Conservation (phyloP, 2,113 vertebrate genomes). For the Isurus oxyrinchus region DNA sequence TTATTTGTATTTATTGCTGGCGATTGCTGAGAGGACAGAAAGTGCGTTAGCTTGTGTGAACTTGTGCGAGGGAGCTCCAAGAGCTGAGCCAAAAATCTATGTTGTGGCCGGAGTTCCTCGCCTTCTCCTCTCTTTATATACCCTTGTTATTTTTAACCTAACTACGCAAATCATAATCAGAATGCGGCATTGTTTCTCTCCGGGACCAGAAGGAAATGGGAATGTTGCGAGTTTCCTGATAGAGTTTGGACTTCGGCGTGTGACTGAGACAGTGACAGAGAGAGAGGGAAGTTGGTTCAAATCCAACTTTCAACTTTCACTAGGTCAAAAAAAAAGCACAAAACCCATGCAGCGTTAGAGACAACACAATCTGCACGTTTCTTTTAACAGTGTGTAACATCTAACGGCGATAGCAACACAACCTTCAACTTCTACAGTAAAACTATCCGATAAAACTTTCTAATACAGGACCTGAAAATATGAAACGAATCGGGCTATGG, state of each 20-base stretch:
- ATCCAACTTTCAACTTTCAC: conserved; percentile 32
- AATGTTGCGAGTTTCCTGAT: conserved; percentile 62
- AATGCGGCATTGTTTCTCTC: conserved; percentile 50
- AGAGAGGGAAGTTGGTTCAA: neutral
- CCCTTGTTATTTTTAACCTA: conserved; percentile 64
- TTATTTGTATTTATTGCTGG: neutral
- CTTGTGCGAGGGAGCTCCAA: neutral
- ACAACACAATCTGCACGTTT: neutral
- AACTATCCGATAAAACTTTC: neutral
- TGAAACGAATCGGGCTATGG: neutral
- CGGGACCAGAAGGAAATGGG: conserved; percentile 63
- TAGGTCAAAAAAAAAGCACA: neutral
- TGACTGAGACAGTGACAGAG: neutral
- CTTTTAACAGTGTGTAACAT: neutral
- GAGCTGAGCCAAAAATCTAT: conserved; percentile 32
- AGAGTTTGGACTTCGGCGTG: conserved; percentile 40
- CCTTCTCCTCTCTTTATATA: conserved; percentile 57
- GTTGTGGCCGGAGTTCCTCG: conserved; percentile 42
- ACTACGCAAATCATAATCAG: conserved; percentile 65
- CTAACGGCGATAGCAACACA: neutral
- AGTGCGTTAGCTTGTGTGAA: neutral
- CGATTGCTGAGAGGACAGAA: neutral
- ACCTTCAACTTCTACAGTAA: neutral
- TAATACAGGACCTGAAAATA: neutral
- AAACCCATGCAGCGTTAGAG: neutral